phyloP scores from a whole-genome alignment of 2,888 invertebrate genomes.

The Artemia sp. region DNA sequence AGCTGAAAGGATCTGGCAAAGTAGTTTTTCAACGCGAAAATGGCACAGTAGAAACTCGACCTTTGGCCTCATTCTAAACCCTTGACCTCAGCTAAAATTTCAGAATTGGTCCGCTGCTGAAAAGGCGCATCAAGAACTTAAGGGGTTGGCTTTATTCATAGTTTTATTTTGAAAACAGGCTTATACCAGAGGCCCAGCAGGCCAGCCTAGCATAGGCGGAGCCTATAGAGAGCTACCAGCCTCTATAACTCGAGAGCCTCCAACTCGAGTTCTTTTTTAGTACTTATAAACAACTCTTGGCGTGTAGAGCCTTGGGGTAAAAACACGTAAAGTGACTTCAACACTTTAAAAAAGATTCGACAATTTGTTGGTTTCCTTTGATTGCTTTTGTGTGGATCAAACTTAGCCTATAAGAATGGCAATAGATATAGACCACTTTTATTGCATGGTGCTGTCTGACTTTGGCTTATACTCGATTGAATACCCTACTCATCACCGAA shows the following conservation, averaged over 20 bases:
- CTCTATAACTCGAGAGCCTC: constrained; percentile 15
- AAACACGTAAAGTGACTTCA: constrained; percentile 19
- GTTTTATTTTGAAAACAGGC: not conserved
- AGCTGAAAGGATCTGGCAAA: too few relatives aligned
- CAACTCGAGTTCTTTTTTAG: constrained; percentile 2
- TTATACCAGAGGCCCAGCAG: not conserved
- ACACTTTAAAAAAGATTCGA: constrained; percentile 14
- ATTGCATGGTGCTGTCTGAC: constrained; percentile 17
- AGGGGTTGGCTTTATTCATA: not conserved
- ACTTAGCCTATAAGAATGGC: constrained; percentile 21
- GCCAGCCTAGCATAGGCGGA: not conserved
- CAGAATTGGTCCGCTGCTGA: constrained; percentile 2
- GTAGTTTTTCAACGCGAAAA: too few relatives aligned
- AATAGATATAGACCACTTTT: constrained; percentile 20
- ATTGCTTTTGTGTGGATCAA: constrained; percentile 18
- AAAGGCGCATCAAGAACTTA: not conserved
- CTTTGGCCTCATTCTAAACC: too few relatives aligned
- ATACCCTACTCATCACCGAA: constrained; percentile 32
- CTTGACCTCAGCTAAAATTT: not conserved
- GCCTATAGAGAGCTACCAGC: too few relatives aligned
- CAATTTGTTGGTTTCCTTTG: constrained; percentile 12
- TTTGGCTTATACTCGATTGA: constrained; percentile 19
- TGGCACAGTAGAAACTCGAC: too few relatives aligned
- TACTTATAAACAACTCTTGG: not conserved
- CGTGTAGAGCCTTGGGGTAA: constrained; percentile 11